Evolutionary conservation across 2,888 invertebrate species (phyloP).

Genomic region (Frankliniella intonsa): DNA sequence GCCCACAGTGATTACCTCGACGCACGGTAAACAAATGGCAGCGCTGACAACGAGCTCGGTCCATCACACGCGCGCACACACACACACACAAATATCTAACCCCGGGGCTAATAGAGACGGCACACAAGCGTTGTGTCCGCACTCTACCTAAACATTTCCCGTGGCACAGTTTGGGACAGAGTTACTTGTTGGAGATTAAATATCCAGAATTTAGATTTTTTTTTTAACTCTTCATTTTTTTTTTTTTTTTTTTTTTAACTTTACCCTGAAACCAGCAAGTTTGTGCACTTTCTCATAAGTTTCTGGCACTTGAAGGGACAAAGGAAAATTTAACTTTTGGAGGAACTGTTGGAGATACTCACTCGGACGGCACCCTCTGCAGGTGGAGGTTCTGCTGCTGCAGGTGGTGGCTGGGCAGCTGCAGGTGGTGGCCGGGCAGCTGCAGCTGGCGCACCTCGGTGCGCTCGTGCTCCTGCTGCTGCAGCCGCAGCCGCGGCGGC

Average conservation of each 20-base stretch:
- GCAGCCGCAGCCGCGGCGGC: conserved; percentile 9
- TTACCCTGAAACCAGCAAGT: no score
- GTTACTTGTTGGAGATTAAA: no score
- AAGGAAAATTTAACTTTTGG: no score
- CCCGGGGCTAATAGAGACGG: conserved; percentile 46
- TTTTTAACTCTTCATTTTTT: no score
- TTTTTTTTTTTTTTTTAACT: no score
- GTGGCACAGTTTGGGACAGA: no score
- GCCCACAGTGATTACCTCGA: conserved; percentile 37
- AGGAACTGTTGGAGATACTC: not conserved
- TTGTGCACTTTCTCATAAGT: no score
- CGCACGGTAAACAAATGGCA: conserved; percentile 5
- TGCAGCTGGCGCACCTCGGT: not conserved
- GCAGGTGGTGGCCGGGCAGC: not conserved
- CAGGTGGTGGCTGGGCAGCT: not conserved
- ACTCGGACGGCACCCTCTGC: not conserved
- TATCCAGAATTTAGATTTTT: no score
- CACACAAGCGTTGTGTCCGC: not conserved
- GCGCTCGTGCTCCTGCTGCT: no score
- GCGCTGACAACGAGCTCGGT: conserved; percentile 36
- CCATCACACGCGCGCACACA: not conserved
- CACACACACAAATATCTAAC: conserved; percentile 39
- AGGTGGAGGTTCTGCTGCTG: not conserved
- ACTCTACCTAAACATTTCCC: no score
- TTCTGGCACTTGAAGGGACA: no score